Conservation (phyloP, 2,113 vertebrate species). For the Brachypteracias leptosomus region DNA sequence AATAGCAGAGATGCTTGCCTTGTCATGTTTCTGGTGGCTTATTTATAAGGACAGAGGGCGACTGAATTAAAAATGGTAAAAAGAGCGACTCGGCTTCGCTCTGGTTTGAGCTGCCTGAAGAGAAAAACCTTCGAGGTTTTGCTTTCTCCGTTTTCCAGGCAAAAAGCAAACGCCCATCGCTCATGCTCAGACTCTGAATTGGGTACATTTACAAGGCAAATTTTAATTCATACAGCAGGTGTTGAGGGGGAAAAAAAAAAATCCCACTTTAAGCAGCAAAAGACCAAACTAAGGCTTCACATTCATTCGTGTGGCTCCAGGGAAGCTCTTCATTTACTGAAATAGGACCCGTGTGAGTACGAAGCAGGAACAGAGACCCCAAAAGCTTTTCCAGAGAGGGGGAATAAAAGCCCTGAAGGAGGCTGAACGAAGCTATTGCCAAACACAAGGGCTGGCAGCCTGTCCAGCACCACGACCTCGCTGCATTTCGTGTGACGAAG, state of each 20-base stretch:
- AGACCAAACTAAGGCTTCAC: background rate
- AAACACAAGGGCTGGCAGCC: background rate
- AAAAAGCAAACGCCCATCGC: background rate
- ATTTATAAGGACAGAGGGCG: constrained; percentile 12
- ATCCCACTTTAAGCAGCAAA: background rate
- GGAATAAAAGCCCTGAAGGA: background rate
- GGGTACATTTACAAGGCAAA: constrained; percentile 59
- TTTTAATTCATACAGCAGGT: constrained; percentile 59
- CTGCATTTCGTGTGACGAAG: background rate
- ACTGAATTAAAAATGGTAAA: background rate
- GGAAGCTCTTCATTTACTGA: background rate
- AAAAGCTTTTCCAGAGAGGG: background rate
- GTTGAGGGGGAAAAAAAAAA: background rate
- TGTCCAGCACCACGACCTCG: accelerated
- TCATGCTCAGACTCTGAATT: constrained; percentile 13
- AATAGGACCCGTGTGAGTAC: accelerated
- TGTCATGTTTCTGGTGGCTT: constrained; percentile 44
- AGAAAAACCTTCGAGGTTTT: background rate
- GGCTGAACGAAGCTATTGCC: background rate
- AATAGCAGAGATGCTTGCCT: constrained; percentile 48
- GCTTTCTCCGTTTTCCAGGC: background rate
- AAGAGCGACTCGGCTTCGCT: background rate
- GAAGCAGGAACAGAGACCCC: background rate
- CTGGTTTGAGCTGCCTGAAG: background rate
- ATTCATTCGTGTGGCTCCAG: background rate